Evolutionary conservation across 64 coral and sea anemone genomes (phyloP), one percentile per base, ranked within the genome.

Genomic region (Acropora yongei): DNA sequence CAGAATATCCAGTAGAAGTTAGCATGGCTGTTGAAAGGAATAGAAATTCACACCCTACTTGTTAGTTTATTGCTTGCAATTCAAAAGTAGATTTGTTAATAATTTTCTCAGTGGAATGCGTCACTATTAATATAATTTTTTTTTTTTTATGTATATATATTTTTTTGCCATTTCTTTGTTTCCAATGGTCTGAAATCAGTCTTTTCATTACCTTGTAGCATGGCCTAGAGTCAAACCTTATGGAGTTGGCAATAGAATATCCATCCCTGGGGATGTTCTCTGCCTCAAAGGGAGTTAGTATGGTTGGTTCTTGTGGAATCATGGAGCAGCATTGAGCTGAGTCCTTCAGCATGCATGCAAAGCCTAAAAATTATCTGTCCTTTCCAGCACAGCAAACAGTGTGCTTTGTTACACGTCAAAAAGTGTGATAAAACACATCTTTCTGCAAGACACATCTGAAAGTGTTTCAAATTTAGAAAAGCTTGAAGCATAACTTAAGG

Each of bases 381-480:
- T 40, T 6, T 73, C 71, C 71, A 73, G 71, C 30, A 73, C 71
- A 73, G n/a, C 71, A 73, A 73, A 73, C 71, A 73, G 71, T 73
- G 71, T 73, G 30, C 30, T 30, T 30, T 30, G 30, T 30, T 30
- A 30, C 30, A 30, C 30, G 0, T 30, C 30, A 30, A 30, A 30
- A 30, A 30, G 30, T 30, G 30, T 30, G 30, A 30, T 30, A 30
- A 30, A 30, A n/a, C n/a, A n/a, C n/a, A n/a, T n/a, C n/a, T n/a
- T n/a, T n/a, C n/a, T n/a, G 30, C 30, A 30, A 0, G 30, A 30
- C 30, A 30, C 30, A 30, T 30, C 30, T 30, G 30, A 30, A 30
- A 30, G 30, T 30, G 30, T 30, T 30, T 30, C 30, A 68, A 30
- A 30, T 30, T 30, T 30, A 30, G 30, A 30, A 30, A 30, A 30